These are phyloP conservation scores for Montipora cactus DNA, from an alignment of 64 coral and sea anemone species.

Conservation along the genomic window DNA sequence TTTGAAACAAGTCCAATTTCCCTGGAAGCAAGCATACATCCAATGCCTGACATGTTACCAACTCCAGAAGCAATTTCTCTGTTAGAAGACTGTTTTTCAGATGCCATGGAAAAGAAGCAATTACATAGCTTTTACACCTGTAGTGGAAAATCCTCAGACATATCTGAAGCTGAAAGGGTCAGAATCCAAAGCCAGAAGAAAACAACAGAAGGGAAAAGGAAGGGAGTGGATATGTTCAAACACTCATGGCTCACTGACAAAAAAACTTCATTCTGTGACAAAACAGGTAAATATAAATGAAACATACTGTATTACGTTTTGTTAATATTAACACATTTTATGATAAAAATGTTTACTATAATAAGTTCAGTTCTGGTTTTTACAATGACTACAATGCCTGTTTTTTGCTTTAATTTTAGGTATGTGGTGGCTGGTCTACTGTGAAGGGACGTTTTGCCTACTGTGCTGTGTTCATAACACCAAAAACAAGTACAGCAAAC, in stretches of 20 bases:
- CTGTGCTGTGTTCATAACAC: slow-evolving; percentile 34
- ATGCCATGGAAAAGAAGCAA: slow-evolving; percentile 39
- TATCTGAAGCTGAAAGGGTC: slow-evolving; percentile 30
- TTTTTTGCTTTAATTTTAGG: slow-evolving; percentile 1
- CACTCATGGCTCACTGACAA: slow-evolving; percentile 34
- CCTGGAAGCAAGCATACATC: neutral
- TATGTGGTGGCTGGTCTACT: slow-evolving; percentile 39
- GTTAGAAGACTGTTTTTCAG: slow-evolving; percentile 43
- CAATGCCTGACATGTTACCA: slow-evolving; percentile 10
- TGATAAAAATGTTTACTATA: slow-evolving; percentile 37
- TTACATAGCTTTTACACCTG: slow-evolving; percentile 54
- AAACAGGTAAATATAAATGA: slow-evolving; percentile 34
- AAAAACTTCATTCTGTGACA: slow-evolving; percentile 37
- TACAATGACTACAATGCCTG: slow-evolving; percentile 1
- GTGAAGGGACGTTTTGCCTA: slow-evolving; percentile 47
- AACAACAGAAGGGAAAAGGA: slow-evolving; percentile 20
- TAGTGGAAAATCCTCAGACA: slow-evolving; percentile 23
- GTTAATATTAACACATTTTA: slow-evolving; percentile 24
- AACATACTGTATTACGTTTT: neutral
- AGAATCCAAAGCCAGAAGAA: slow-evolving; percentile 44
- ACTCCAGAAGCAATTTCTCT: slow-evolving; percentile 26
- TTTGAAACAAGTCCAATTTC: slow-evolving; percentile 29
- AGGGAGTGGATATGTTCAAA: slow-evolving; percentile 24
- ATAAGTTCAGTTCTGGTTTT: slow-evolving; percentile 25
- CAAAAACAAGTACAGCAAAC: slow-evolving; percentile 45